Evolutionary conservation across 1,140 invertebrate species (phyloP), one percentile per base, ranked within the genome.

Genomic region (Acyrthosiphon pisum): DNA sequence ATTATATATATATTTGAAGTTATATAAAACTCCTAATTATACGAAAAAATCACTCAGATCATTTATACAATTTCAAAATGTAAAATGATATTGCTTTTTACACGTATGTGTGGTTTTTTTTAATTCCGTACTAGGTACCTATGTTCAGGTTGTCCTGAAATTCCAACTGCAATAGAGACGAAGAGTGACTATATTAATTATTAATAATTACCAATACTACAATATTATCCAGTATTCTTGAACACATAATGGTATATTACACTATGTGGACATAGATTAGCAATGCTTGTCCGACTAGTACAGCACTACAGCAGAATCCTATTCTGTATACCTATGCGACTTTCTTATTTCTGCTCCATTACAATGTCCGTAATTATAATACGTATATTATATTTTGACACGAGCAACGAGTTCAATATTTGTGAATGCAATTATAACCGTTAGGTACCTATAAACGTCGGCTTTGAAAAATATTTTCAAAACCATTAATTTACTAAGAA

Each of bases 291-390:
- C 2, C 37, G 23, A 44, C 23, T 0, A 23, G 8, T 8, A 84
- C 35, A 22, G 6, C 18, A 6, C 0, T 76, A 1, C 76, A 81
- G 2, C n/a, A 22, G 6, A 44, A 41, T 41, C 18, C 14, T 35
- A 6, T 22, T 84, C 2, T 14, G 26, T 86, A 30, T n/a, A 68
- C 26, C 6, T 53, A 53, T n/a, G 20, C 20, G 44, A 87, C 44
- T 87, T 87, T 87, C 26, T 87, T 87, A 87, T 87, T 87, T 87
- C 44, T 87, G 14, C 14, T 87, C 35, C 18, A 26, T 87, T 87
- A 87, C 44, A 87, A 46, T 87, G 44, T n/a, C 26, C 18, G 30
- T n/a, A 76, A 76, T 20, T 18, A n/a, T 44, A 14, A 30, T 46
- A 20, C 84, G 30, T 14, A 84, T 41, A 26, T 26, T 41, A 37